phyloP scores from a whole-genome alignment of 2,113 vertebrate species.

The Sander lucioperca region DNA sequence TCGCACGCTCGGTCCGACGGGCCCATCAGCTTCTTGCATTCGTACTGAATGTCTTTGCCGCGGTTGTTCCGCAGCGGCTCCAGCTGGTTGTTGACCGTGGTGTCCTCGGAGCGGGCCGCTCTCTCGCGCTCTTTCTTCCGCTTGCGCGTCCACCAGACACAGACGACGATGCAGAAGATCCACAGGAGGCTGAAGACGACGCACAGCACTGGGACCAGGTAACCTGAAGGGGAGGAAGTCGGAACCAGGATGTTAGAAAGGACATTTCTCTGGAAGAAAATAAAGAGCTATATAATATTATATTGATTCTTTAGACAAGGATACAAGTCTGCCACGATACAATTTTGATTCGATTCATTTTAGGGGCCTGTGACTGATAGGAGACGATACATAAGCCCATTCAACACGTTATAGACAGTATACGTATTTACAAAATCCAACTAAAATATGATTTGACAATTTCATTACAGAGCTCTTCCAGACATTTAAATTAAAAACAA shows the following conservation, averaged over 20 bases:
- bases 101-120: slow-evolving; percentile 82
- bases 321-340: no score
- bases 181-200: slow-evolving; percentile 91
- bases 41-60: slow-evolving; percentile 88
- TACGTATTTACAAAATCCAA: no score
- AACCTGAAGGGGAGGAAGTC: slow-evolving; percentile 77
- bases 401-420: no score
- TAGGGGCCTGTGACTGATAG: no score
- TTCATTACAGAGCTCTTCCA: no score
- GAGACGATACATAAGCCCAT: no score
- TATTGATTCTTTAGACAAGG: no score
- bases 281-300: background rate
- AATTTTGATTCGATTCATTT: no score
- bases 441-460: no score
- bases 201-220: slow-evolving; percentile 90
- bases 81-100: slow-evolving; percentile 93
- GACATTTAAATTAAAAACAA: no score
- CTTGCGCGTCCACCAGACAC: slow-evolving; percentile 94
- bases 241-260: background rate
- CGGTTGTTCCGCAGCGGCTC: slow-evolving; percentile 88
- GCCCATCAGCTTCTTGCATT: slow-evolving; percentile 91
- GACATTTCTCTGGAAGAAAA: background rate
- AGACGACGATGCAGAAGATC: slow-evolving; percentile 90
- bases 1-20: slow-evolving; percentile 88
- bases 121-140: slow-evolving; percentile 93